phyloP scores from a whole-genome alignment of 2,113 vertebrate genomes.

The Rhineura floridana region DNA sequence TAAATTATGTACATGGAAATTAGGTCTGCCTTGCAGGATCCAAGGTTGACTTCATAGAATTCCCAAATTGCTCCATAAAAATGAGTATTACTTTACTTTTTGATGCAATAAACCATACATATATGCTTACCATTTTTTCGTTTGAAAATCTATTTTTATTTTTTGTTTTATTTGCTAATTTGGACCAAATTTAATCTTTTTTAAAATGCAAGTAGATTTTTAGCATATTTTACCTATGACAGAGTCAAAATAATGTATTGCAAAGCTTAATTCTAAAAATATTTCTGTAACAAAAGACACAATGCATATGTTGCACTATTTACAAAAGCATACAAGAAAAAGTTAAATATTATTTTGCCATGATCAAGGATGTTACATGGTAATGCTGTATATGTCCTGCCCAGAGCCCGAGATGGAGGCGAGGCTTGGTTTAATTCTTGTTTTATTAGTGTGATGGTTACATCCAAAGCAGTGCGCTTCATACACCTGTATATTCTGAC shows the following conservation, averaged over 20 bases:
- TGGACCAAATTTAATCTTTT: neutral
- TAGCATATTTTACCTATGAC: neutral
- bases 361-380: neutral
- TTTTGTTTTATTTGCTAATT: neutral
- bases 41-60: neutral
- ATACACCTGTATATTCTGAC: no score
- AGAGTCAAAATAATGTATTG: neutral
- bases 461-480: no score
- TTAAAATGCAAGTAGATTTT: neutral
- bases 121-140: neutral
- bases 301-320: neutral
- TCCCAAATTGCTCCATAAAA: conserved; percentile 4
- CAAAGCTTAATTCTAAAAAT: neutral
- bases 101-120: neutral
- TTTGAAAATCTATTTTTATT: neutral
- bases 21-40: neutral
- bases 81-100: neutral
- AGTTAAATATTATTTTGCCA: no score
- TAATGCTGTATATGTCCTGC: no score
- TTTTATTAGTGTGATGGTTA: no score
- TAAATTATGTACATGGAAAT: conserved; percentile 21
- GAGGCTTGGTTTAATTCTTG: no score
- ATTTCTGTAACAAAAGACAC: neutral
- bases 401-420: no score
- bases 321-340: neutral